These are phyloP conservation scores for Phalangium opilio DNA, from an alignment of 2,888 invertebrate genomes.

Conservation along the genomic window DNA sequence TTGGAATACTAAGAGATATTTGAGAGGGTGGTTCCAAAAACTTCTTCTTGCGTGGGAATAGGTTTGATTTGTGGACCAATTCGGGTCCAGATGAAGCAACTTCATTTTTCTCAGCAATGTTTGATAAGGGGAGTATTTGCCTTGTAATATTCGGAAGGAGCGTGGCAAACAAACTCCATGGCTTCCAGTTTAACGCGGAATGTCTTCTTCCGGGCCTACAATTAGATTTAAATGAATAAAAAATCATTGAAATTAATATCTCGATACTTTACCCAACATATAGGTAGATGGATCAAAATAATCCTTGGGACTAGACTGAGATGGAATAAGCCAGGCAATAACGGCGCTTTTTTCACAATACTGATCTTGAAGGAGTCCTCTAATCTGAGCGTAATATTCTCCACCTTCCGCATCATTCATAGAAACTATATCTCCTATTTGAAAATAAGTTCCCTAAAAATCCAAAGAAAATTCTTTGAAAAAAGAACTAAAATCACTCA, in stretches of 20 bases:
- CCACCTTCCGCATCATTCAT: slow-evolving; percentile 57
- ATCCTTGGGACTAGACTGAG: slow-evolving; percentile 54
- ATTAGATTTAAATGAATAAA: neutral
- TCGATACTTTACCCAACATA: slow-evolving; percentile 56
- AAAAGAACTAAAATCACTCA: too few relatives aligned
- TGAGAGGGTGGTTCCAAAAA: slow-evolving; percentile 8
- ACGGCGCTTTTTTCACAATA: slow-evolving; percentile 87
- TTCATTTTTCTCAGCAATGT: slow-evolving; percentile 8
- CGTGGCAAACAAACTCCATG: slow-evolving; percentile 85
- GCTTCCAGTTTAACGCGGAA: slow-evolving; percentile 67
- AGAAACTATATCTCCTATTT: slow-evolving; percentile 80
- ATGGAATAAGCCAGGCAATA: slow-evolving; percentile 79
- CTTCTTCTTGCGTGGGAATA: slow-evolving; percentile 13
- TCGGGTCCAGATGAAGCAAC: slow-evolving; percentile 17
- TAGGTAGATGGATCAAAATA: slow-evolving; percentile 77
- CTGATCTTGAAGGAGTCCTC: slow-evolving; percentile 75
- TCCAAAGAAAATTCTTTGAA: too few relatives aligned
- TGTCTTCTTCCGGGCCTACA: slow-evolving; percentile 72
- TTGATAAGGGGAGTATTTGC: slow-evolving; percentile 11
- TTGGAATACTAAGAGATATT: too few relatives aligned
- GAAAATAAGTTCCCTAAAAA: slow-evolving; percentile 53
- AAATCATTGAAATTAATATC: too few relatives aligned
- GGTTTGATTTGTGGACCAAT: slow-evolving; percentile 14
- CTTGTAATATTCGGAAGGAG: slow-evolving; percentile 71
- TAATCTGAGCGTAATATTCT: slow-evolving; percentile 74